Percentiles rank a stretch among this genome's conserved stretches.
These are phyloP conservation scores for Drepana arcuata DNA, from an alignment of 1,140 invertebrate genomes.

Conservation along the genomic window DNA sequence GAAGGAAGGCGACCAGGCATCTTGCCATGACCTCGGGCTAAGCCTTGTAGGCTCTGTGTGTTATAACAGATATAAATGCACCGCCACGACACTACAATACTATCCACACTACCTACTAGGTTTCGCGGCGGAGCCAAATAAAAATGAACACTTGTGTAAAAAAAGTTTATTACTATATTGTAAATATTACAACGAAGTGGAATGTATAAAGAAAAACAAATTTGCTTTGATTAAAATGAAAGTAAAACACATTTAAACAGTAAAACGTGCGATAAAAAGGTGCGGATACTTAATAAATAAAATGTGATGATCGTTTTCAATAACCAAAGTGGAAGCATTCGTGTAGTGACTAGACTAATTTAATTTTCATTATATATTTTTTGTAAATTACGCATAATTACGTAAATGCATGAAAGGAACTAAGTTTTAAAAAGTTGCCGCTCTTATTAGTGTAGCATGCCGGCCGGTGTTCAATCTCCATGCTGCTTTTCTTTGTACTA, in stretches of 20 bases:
- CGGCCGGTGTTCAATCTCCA: no score
- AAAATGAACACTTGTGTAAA: conserved; percentile 24
- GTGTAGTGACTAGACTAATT: no score
- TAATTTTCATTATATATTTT: no score
- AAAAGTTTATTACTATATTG: conserved; percentile 32
- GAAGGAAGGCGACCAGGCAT: no score
- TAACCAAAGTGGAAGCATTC: conserved; percentile 7
- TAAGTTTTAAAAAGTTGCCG: conserved; percentile 17
- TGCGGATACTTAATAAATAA: conserved; percentile 24
- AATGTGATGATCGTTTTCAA: conserved; percentile 35
- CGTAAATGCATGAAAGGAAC: conserved; percentile 46
- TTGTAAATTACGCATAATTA: not conserved
- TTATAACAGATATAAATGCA: no score
- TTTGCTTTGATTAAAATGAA: conserved; percentile 16
- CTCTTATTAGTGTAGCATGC: conserved; percentile 8
- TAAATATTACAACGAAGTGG: conserved; percentile 33
- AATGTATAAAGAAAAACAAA: conserved; percentile 40
- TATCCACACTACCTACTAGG: no score
- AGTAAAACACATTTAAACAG: conserved; percentile 28
- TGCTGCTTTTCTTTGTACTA: no score
- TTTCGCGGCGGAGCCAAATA: conserved; percentile 4
- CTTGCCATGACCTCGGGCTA: no score
- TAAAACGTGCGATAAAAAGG: conserved; percentile 32
- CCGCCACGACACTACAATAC: no score
- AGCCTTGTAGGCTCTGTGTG: no score